Conservation (phyloP, 2,888 invertebrate genomes). For the Amblyjoppa proteus region DNA sequence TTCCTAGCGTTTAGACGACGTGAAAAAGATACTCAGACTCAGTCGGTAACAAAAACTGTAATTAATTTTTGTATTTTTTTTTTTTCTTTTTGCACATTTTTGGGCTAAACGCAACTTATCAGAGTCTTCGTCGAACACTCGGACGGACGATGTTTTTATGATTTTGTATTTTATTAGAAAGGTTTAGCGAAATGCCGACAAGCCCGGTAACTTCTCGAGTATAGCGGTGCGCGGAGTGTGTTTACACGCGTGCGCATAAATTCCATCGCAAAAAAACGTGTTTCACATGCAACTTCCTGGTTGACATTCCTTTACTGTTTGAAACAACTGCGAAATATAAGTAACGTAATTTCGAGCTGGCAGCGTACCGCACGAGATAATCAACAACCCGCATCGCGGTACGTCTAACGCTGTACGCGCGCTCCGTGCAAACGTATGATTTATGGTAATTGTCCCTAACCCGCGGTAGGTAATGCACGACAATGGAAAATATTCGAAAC, state of each 20-base stretch:
- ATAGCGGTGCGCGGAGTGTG: neutral
- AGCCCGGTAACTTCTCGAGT: neutral
- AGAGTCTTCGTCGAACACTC: too few species aligned
- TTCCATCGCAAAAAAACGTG: constrained; percentile 40
- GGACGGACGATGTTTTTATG: too few species aligned
- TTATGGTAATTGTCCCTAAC: constrained; percentile 43
- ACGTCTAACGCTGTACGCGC: constrained; percentile 33
- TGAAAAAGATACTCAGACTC: too few species aligned
- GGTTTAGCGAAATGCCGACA: too few species aligned
- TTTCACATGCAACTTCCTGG: constrained; percentile 58
- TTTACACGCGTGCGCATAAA: neutral
- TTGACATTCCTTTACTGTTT: constrained; percentile 54
- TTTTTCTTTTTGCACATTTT: too few species aligned
- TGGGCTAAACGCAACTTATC: too few species aligned
- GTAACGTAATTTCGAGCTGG: constrained; percentile 34
- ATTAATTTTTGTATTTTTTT: too few species aligned
- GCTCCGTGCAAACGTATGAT: constrained; percentile 42
- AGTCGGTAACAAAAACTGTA: too few species aligned
- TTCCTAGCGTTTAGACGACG: neutral
- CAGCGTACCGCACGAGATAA: constrained; percentile 39
- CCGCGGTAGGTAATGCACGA: constrained; percentile 13
- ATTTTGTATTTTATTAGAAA: too few species aligned
- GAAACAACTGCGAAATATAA: constrained; percentile 19
- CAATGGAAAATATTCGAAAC: constrained; percentile 10
- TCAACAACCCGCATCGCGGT: constrained; percentile 3